A percentile compares a stretch with the other conserved stretches of the same genome.
Evolutionary conservation across 2,113 vertebrate genomes (phyloP).

Genomic region (Salvelinus namaycush): DNA sequence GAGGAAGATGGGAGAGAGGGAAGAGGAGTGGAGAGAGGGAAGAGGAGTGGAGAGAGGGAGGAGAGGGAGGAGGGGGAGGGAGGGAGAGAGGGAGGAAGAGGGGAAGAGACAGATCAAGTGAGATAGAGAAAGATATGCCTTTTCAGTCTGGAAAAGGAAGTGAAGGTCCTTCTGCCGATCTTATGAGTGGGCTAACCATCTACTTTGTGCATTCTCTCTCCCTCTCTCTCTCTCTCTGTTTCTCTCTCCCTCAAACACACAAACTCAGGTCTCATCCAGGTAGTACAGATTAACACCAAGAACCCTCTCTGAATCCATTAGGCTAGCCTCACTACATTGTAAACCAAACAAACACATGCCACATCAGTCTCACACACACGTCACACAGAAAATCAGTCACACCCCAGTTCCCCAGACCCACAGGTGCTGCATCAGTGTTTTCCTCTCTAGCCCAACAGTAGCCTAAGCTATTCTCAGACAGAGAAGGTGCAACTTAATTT

Average conservation of each 20-base stretch:
- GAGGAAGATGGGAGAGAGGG: constrained; percentile 33
- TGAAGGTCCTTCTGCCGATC: not conserved
- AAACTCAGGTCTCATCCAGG: not conserved
- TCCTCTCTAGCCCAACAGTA: not conserved
- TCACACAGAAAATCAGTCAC: not conserved
- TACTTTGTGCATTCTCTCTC: not conserved
- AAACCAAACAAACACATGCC: not conserved
- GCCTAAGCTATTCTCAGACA: not conserved
- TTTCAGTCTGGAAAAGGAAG: not conserved
- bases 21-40: not conserved
- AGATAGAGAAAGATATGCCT: not conserved
- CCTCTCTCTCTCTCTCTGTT: not conserved
- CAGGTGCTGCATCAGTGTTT: not conserved
- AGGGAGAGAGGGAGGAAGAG: not conserved
- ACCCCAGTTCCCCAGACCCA: not conserved
- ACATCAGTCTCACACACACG: not conserved
- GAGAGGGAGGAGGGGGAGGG: too few species aligned
- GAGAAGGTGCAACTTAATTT: not conserved
- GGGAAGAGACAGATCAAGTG: constrained; percentile 12
- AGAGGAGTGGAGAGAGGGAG: not conserved
- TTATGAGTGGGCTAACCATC: not conserved
- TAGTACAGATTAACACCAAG: not conserved
- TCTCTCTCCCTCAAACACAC: not conserved
- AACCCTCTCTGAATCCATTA: not conserved
- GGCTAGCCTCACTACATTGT: not conserved